Conservation (phyloP, 2,888 invertebrate genomes). For the Ormyrus nitidulus region DNA sequence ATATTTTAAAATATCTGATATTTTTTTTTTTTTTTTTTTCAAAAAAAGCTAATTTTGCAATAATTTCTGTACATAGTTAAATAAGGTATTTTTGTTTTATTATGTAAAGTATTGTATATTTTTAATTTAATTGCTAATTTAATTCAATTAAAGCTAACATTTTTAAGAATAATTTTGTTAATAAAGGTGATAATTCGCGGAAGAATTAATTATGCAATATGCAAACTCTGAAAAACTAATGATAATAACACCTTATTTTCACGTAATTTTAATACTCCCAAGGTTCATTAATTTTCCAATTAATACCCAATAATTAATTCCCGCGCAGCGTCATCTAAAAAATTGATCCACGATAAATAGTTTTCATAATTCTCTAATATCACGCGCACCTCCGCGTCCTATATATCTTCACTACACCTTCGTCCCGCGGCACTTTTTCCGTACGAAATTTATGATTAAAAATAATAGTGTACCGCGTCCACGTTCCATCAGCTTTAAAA, state of each 20-base stretch:
- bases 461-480: slow-evolving; percentile 32
- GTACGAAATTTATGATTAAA: slow-evolving; percentile 47
- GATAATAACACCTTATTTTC: slow-evolving; percentile 1
- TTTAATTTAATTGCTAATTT: too few relatives aligned
- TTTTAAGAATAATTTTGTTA: not conserved
- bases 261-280: slow-evolving; percentile 10
- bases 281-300: slow-evolving; percentile 22
- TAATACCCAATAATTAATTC: not conserved
- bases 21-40: too few relatives aligned
- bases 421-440: not conserved
- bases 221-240: not conserved
- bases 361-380: not conserved
- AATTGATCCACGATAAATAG: not conserved
- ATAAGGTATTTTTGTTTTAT: too few relatives aligned
- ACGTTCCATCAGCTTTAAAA: slow-evolving; percentile 36
- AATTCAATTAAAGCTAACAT: too few relatives aligned
- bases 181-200: slow-evolving; percentile 4
- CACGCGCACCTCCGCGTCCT: not conserved
- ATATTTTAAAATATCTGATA: too few relatives aligned
- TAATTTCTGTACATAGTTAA: too few relatives aligned
- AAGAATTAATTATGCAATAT: slow-evolving; percentile 5
- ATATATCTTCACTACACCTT: slow-evolving; percentile 27
- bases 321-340: not conserved
- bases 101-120: too few relatives aligned
- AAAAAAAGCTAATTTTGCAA: too few relatives aligned